phyloP scores from a whole-genome alignment of 2,888 invertebrate genomes.

The Steinernema scapterisci region DNA sequence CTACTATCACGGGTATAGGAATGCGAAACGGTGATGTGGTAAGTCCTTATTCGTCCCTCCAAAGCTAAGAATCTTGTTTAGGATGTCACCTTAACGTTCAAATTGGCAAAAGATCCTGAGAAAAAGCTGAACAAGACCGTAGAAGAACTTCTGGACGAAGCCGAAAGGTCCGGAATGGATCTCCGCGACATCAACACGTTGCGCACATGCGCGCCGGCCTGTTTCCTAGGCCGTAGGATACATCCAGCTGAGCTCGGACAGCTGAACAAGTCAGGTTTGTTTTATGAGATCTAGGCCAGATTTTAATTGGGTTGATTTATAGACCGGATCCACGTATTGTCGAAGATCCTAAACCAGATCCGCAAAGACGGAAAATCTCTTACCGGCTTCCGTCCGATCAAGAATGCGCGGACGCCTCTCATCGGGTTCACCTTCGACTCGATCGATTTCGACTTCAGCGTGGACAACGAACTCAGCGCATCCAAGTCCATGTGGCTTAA shows the following conservation, averaged over 20 bases:
- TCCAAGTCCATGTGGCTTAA: conserved; percentile 41
- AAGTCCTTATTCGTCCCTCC: too few species aligned
- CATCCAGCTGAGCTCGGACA: not conserved
- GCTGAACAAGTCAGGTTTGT: not conserved
- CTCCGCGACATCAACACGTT: conserved; percentile 12
- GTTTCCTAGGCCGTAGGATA: not conserved
- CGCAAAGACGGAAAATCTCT: conserved; percentile 37
- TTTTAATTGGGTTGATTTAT: not conserved
- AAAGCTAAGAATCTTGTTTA: too few species aligned
- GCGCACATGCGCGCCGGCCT: not conserved
- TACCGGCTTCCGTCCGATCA: conserved; percentile 25
- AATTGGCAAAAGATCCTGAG: not conserved
- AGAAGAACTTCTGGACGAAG: too few species aligned
- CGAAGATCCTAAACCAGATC: conserved; percentile 37
- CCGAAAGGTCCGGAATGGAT: not conserved
- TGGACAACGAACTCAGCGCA: conserved; percentile 42
- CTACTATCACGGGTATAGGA: conserved; percentile 33
- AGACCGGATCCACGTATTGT: conserved; percentile 39
- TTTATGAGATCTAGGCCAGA: not conserved
- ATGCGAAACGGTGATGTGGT: conserved; percentile 28
- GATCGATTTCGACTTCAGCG: conserved; percentile 44
- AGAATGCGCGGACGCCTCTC: conserved; percentile 41
- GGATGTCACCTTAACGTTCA: not conserved
- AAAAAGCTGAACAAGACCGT: not conserved
- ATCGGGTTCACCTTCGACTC: conserved; percentile 36